Evolutionary conservation across 1,140 invertebrate genomes (phyloP), one percentile per base, ranked within the genome.

Genomic region (Phortica variegata): DNA sequence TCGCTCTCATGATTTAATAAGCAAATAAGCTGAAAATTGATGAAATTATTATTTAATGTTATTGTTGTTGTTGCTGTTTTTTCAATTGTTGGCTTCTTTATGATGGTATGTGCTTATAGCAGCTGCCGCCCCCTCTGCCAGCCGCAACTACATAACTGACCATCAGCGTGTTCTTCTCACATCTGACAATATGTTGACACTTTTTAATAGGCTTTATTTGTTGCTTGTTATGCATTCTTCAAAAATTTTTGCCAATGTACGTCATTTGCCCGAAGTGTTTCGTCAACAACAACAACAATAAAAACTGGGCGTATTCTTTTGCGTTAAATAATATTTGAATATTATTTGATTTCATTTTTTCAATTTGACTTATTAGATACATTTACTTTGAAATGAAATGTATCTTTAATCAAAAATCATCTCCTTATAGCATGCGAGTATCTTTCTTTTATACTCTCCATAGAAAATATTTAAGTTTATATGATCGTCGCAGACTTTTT

Each of bases 1-100:
- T 60, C 63, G 58, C 57, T 49, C 65, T 63, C 68, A 63, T 63
- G 63, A 68, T 63, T 68, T 68, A 68, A 68, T 68, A 68, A 68
- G 63, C 63, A 68, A 68, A 68, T 68, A 57, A 68, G 57, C 63
- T 68, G 60, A 58, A 54, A 68, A 68, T 68, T 68, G 49, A 62
- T 68, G 49, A 55, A 68, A 68, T 63, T 63, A 52, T 53, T 60
- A 47, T 33, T 40, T 17, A n/a, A 29, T 15, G 36, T 38, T 38
- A 5, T 38, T 38, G 6, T 16, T 18, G 4, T 34, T 18, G 9
- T 38, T 38, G 4, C 18, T 17, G 16, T 38, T 38, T 38, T 3
- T 26, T 26, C 23, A 6, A 10, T 26, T 26, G 10, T 26, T 26
- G 23, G 5, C 23, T 6, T 26, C 23, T n/a, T n/a, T n/a, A n/a